These are phyloP conservation scores for Cassiopea xamachana DNA, from an alignment of 30 jellyfish, hydroid and myxozoan genomes.

Conservation along the genomic window DNA sequence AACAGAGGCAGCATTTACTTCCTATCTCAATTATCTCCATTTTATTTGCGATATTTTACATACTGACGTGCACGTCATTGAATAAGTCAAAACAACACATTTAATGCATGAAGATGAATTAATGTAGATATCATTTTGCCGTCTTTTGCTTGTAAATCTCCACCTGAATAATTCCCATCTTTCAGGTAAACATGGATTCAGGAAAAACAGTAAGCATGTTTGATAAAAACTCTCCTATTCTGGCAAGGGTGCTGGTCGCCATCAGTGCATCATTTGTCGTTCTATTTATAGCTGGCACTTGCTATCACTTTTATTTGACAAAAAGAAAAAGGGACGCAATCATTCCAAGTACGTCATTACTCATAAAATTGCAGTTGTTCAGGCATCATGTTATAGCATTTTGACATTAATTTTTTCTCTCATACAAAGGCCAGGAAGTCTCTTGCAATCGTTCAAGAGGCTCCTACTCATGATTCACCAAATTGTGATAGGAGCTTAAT, in stretches of 20 bases:
- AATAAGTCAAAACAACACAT: not conserved
- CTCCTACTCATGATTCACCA: no score
- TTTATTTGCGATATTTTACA: not conserved
- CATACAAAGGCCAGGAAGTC: no score
- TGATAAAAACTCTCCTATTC: slow-evolving; percentile 16
- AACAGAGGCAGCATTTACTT: no score
- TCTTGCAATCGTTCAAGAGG: no score
- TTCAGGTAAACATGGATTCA: slow-evolving; percentile 9
- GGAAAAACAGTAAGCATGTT: slow-evolving; percentile 29
- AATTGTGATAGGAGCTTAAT: no score
- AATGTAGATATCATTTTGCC: not conserved
- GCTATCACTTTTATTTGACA: not conserved
- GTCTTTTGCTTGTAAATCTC: no score
- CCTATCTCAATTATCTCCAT: no score
- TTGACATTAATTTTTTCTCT: no score
- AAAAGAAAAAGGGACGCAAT: not conserved
- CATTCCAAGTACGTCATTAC: not conserved
- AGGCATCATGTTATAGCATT: not conserved
- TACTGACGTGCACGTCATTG: not conserved
- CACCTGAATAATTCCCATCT: not conserved
- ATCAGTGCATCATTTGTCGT: slow-evolving; percentile 19
- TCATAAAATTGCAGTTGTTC: not conserved
- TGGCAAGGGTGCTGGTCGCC: not conserved
- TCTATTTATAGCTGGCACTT: not conserved
- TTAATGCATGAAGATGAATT: not conserved